Evolutionary conservation across 1,140 invertebrate species (phyloP), one percentile per base, ranked within the genome.

Genomic region (Drosophila nasuta): DNA sequence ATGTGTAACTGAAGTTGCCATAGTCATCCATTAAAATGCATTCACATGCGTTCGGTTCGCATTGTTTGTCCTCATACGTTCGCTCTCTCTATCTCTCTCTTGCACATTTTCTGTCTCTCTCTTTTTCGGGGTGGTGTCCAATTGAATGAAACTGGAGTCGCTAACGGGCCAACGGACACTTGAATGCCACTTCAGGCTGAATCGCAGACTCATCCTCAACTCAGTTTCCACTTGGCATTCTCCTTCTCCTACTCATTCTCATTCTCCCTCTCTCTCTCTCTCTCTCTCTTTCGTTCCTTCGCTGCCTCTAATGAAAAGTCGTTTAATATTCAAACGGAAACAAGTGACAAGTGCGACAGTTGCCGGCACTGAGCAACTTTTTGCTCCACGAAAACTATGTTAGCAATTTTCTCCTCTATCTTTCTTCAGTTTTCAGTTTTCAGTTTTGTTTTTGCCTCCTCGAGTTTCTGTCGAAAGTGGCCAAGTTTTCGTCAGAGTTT

Each of bases 11-110:
- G 35, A 57, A 57, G 54, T 57, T 57, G 35, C 54, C 15, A 57
- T 17, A 57, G 54, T 41, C 54, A 57, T 52, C 49, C 62, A 28
- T 51, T 30, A 64, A 87, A 87, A 65, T 85, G 75, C 82, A 78
- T 87, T 81, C 66, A 81, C 25, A 81, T 69, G 78, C 78, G 52
- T 64, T 64, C 52, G 67, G 67, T 51, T 54, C 25, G 56, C 60
- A 79, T 87, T 88, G 76, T 88, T 82, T 73, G 79, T 41, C 60
- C 41, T 30, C 48, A 13, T 6, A 41, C 48, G 48, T n/a, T n/a
- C 4, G 3, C 7, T n/a, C 11, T 28, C 13, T 20, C 25, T 38
- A 41, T 8, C 30, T 60, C 10, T 49, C 33, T 45, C 25, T 15
- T 7, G 8, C 28, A 7, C 33, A 8, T 0, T 25, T 25, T 33